phyloP scores from a whole-genome alignment of 2,113 vertebrate genomes.

The Mormyrus iriodes region DNA sequence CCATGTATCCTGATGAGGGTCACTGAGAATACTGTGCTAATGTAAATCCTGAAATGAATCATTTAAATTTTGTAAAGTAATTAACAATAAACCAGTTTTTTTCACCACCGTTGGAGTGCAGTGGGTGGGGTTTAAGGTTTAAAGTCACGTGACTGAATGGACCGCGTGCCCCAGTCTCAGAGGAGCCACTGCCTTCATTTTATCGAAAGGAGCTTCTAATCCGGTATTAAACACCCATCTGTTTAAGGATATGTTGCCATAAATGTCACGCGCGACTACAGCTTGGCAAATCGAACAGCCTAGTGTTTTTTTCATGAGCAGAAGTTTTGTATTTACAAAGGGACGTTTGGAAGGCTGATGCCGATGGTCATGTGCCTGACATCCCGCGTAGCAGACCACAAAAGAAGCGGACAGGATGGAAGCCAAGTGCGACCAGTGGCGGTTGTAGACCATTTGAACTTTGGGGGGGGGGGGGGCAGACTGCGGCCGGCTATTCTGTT shows the following conservation, averaged over 20 bases:
- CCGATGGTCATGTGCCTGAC: neutral
- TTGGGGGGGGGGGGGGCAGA: neutral
- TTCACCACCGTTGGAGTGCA: neutral
- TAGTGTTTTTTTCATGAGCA: neutral
- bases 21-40: neutral
- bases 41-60: neutral
- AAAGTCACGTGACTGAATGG: neutral
- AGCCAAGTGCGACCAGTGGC: neutral
- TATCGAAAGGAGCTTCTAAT: neutral
- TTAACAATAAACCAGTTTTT: neutral
- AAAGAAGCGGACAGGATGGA: neutral
- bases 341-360: neutral
- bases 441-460: neutral
- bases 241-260: neutral
- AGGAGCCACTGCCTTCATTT: neutral
- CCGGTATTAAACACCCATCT: neutral
- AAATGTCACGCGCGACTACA: neutral
- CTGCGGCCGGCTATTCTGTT: neutral
- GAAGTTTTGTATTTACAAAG: neutral
- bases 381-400: neutral
- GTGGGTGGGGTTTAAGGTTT: neutral
- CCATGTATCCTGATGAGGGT: neutral
- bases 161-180: neutral
- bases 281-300: neutral
- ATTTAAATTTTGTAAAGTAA: neutral